Conservation (phyloP, 1,140 invertebrate genomes). For the Lepidurus apus region DNA sequence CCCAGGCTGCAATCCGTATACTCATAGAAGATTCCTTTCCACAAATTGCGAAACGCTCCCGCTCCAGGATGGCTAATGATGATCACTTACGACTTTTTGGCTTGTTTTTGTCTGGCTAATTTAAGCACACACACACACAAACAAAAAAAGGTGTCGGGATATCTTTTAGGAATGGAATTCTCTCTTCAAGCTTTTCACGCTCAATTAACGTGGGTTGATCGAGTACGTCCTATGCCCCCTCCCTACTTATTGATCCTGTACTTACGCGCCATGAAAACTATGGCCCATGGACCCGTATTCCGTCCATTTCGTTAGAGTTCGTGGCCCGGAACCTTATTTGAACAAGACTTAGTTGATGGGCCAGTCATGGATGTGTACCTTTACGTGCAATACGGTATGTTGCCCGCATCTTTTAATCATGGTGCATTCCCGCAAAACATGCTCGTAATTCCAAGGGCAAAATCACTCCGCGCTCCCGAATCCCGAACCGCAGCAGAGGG, state of each 20-base stretch:
- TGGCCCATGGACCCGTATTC: background rate
- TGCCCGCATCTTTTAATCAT: slow-evolving; percentile 1
- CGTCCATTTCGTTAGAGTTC: background rate
- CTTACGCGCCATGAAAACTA: background rate
- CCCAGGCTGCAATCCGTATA: background rate
- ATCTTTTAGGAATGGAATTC: background rate
- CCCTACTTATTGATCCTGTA: background rate
- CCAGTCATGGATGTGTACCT: background rate
- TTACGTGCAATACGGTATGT: background rate
- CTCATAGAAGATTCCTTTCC: background rate
- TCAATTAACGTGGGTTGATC: background rate
- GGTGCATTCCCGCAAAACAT: background rate
- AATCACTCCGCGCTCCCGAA: background rate
- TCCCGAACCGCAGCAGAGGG: no score
- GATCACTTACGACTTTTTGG: background rate
- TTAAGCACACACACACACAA: background rate
- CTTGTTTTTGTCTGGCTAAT: background rate
- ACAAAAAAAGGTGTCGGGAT: background rate
- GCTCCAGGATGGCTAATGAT: background rate
- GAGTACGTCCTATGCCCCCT: background rate
- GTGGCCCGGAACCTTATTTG: background rate
- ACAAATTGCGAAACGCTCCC: background rate
- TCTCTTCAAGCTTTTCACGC: background rate
- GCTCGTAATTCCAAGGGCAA: background rate
- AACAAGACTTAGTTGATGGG: background rate